Percentiles rank a stretch among this genome's conserved stretches.
Conservation (phyloP, 1,140 invertebrate species). For the Pogonus chalceus region DNA sequence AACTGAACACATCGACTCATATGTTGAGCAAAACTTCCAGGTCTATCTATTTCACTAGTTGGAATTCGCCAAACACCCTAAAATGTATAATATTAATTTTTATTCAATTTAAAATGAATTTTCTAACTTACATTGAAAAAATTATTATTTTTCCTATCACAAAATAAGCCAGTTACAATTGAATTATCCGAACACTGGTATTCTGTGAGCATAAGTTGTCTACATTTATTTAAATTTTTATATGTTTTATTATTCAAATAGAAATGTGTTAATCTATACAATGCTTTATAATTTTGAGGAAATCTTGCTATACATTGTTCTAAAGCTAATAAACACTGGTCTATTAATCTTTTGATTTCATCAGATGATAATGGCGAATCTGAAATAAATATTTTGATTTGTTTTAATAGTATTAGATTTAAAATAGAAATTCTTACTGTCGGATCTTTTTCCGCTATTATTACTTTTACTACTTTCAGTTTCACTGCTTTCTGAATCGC, state of each 20-base stretch:
- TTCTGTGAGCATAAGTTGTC: slow-evolving; percentile 59
- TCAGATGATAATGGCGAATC: slow-evolving; percentile 19
- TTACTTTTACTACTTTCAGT: slow-evolving; percentile 30
- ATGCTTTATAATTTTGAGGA: slow-evolving; percentile 85
- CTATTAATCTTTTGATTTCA: slow-evolving; percentile 27
- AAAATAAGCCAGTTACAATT: slow-evolving; percentile 70
- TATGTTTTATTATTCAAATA: slow-evolving; percentile 63
- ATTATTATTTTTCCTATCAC: slow-evolving; percentile 71
- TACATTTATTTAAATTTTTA: slow-evolving; percentile 56
- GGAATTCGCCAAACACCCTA: slow-evolving; percentile 88
- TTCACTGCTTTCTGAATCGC: slow-evolving; percentile 35
- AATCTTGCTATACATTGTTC: slow-evolving; percentile 77
- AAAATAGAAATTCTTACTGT: background rate
- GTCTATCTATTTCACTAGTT: slow-evolving; percentile 77
- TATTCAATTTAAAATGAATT: slow-evolving; percentile 12
- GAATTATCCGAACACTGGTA: slow-evolving; percentile 51
- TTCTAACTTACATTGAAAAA: slow-evolving; percentile 71
- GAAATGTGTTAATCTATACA: slow-evolving; percentile 77
- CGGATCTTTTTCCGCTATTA: background rate
- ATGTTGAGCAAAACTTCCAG: slow-evolving; percentile 83
- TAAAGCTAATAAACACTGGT: slow-evolving; percentile 61
- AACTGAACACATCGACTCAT: slow-evolving; percentile 77
- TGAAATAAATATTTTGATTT: slow-evolving; percentile 11
- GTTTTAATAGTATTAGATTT: background rate
- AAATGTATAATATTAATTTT: background rate